Percentiles rank a stretch among this genome's conserved stretches.
phyloP scores from a whole-genome alignment of 2,797 vertebrate genomes.

The Morelia viridis region DNA sequence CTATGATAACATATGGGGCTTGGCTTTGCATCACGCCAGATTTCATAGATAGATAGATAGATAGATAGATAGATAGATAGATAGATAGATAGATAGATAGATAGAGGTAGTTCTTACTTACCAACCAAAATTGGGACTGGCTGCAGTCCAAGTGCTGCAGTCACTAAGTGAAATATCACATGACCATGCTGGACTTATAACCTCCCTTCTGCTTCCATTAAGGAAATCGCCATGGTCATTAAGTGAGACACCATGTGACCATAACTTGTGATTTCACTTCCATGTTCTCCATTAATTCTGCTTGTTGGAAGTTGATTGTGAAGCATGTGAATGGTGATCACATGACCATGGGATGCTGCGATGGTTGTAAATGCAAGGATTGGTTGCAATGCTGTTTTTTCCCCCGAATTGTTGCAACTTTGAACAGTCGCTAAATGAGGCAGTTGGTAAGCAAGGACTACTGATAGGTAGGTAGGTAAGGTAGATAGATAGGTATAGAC shows the following conservation, averaged over 20 bases:
- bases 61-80: too few species aligned
- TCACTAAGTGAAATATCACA: not conserved
- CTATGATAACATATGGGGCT: not conserved
- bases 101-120: not conserved
- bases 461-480: not conserved
- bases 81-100: too few species aligned
- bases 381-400: not conserved
- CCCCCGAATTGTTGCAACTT: not conserved
- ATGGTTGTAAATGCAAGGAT: not conserved
- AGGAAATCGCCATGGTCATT: not conserved
- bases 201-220: not conserved
- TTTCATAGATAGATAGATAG: not conserved
- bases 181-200: not conserved
- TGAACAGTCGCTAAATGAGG: not conserved
- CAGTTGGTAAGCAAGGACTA: not conserved
- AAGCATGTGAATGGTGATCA: not conserved
- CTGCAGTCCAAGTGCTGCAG: not conserved
- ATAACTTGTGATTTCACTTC: not conserved
- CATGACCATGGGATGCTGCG: not conserved
- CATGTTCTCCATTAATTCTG: not conserved
- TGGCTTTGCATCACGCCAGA: not conserved
- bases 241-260: not conserved
- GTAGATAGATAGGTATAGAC: not conserved
- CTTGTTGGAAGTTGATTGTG: not conserved
- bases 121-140: not conserved